phyloP scores from a whole-genome alignment of 2,888 invertebrate species.

The Cyclophora albipunctata region DNA sequence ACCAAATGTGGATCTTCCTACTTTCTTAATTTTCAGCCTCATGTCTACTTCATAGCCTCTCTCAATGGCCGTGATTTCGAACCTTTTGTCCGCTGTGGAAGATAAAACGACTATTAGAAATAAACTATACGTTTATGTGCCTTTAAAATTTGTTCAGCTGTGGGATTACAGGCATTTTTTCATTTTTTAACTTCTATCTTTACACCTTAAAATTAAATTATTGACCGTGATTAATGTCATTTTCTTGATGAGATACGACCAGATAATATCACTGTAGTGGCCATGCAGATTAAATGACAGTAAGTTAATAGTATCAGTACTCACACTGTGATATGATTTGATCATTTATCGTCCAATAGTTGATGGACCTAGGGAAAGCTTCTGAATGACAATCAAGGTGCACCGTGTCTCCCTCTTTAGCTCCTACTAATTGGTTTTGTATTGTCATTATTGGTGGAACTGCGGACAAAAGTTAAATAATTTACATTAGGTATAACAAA shows the following conservation, averaged over 20 bases:
- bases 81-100: slow-evolving; percentile 68
- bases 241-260: no score
- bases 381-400: slow-evolving; percentile 84
- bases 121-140: background rate
- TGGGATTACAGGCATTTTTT: no score
- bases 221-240: no score
- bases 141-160: no score
- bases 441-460: slow-evolving; percentile 87
- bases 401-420: slow-evolving; percentile 80
- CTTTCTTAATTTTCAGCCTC: slow-evolving; percentile 80
- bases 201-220: no score
- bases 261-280: no score
- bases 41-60: slow-evolving; percentile 82
- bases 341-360: slow-evolving; percentile 85
- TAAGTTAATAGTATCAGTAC: slow-evolving; percentile 19
- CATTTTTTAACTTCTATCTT: no score
- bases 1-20: slow-evolving; percentile 77
- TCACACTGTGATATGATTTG: slow-evolving; percentile 82
- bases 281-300: no score
- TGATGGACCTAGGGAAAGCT: slow-evolving; percentile 85
- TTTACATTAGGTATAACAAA: no score
- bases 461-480: slow-evolving; percentile 46
- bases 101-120: slow-evolving; percentile 15
- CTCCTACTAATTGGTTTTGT: slow-evolving; percentile 85
- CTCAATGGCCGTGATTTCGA: slow-evolving; percentile 69